These are phyloP conservation scores for Physocephala rufipes DNA, from an alignment of 2,888 invertebrate species.

Conservation along the genomic window DNA sequence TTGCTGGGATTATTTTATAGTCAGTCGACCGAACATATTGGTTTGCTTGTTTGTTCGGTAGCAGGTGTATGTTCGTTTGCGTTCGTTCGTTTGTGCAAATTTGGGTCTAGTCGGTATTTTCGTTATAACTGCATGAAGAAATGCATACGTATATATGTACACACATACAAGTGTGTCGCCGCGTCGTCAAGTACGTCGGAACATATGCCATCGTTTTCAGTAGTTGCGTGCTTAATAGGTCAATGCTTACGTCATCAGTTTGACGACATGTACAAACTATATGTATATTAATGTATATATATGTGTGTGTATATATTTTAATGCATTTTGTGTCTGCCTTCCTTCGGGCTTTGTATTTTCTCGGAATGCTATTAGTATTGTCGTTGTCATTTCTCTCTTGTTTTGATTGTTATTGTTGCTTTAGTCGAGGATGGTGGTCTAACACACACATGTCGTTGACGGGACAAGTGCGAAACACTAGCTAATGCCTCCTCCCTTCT, in stretches of 20 bases:
- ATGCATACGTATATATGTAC: too few species aligned
- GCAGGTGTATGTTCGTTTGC: neutral
- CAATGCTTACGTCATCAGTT: constrained; percentile 42
- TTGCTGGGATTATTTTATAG: too few species aligned
- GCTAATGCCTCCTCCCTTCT: too few species aligned
- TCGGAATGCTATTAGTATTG: neutral
- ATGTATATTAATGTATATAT: neutral
- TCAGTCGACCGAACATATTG: too few species aligned
- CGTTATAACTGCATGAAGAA: too few species aligned
- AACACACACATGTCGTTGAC: too few species aligned
- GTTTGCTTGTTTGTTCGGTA: neutral
- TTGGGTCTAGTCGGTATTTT: too few species aligned
- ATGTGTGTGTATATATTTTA: neutral
- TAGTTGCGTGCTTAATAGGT: constrained; percentile 39
- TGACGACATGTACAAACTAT: neutral
- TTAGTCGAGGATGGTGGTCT: too few species aligned
- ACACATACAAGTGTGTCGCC: too few species aligned
- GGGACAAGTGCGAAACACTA: too few species aligned
- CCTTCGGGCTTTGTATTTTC: neutral
- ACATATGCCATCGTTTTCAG: constrained; percentile 4
- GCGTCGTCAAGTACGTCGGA: constrained; percentile 3
- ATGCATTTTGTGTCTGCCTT: constrained; percentile 13
- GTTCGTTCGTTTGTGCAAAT: neutral
- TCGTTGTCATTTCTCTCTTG: neutral
- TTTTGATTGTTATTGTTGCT: too few species aligned